A percentile compares a stretch with the other conserved stretches of the same genome.
Evolutionary conservation across 2,113 vertebrate genomes (phyloP).

Genomic region (Urocitellus parryii): DNA sequence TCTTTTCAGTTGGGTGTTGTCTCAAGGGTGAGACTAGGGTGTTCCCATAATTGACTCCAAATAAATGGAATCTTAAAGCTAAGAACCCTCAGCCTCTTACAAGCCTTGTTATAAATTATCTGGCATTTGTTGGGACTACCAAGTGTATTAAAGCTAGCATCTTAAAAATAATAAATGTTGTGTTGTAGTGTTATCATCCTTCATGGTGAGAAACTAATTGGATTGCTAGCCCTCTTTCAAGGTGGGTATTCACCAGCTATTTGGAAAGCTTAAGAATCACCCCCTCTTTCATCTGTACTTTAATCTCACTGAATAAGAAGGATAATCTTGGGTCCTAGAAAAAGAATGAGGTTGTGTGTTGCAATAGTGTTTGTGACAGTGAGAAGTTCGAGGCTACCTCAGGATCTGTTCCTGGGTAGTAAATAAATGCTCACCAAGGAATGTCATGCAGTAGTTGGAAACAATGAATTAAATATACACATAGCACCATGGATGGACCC

Average conservation of each 20-base stretch:
- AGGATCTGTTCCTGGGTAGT: background rate
- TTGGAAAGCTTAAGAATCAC: background rate
- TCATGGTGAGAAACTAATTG: constrained; percentile 38
- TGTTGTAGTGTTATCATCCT: background rate
- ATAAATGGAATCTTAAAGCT: constrained; percentile 29
- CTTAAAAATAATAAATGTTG: constrained; percentile 51
- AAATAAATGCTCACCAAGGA: background rate
- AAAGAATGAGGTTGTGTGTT: constrained; percentile 4
- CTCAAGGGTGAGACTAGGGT: background rate
- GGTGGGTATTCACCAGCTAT: background rate
- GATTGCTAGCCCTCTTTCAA: background rate
- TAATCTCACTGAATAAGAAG: constrained; percentile 40
- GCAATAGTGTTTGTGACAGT: background rate
- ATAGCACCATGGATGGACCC: background rate
- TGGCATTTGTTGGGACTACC: background rate
- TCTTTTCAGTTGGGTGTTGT: background rate
- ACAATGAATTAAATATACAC: background rate
- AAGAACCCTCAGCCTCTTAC: background rate
- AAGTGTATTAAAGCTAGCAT: background rate
- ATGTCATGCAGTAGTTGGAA: background rate
- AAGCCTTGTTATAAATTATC: background rate
- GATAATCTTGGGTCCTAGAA: background rate
- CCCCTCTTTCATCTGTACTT: background rate
- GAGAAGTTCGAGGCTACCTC: background rate
- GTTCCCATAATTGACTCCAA: constrained; percentile 29